Conservation (phyloP, 2,888 invertebrate genomes). For the Sericinus montela region DNA sequence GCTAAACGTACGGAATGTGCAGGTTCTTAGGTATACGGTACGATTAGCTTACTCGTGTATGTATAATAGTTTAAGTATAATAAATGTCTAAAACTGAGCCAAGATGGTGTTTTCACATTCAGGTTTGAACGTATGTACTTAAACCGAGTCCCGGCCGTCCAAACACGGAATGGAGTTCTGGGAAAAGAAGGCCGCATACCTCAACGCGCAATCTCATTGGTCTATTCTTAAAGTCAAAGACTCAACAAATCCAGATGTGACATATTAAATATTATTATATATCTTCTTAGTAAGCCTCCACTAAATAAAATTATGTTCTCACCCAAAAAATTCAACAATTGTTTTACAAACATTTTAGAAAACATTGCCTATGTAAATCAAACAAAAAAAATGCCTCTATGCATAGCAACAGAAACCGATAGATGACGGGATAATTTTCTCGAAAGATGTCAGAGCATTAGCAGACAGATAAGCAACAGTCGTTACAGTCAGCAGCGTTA, state of each 20-base stretch:
- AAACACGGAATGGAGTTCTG: slow-evolving; percentile 55
- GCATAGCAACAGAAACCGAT: no score
- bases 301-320: not conserved
- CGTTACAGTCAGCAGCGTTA: no score
- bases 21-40: no score
- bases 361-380: no score
- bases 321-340: no score
- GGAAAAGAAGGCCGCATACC: slow-evolving; percentile 77
- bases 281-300: not conserved
- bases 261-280: slow-evolving; percentile 12
- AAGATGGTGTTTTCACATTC: slow-evolving; percentile 11
- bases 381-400: no score
- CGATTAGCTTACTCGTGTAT: no score
- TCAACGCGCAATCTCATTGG: slow-evolving; percentile 54
- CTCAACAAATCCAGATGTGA: slow-evolving; percentile 28
- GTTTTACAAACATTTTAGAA: no score
- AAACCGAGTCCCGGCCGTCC: slow-evolving; percentile 30
- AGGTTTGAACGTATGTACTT: slow-evolving; percentile 16
- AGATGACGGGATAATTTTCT: no score
- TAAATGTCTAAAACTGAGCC: slow-evolving; percentile 18
- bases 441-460: no score
- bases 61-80: not conserved
- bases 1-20: no score
- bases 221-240: slow-evolving; percentile 46
- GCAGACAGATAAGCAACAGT: no score